These are phyloP conservation scores for Carterocephalus palaemon DNA, from an alignment of 2,888 invertebrate species.

Conservation along the genomic window DNA sequence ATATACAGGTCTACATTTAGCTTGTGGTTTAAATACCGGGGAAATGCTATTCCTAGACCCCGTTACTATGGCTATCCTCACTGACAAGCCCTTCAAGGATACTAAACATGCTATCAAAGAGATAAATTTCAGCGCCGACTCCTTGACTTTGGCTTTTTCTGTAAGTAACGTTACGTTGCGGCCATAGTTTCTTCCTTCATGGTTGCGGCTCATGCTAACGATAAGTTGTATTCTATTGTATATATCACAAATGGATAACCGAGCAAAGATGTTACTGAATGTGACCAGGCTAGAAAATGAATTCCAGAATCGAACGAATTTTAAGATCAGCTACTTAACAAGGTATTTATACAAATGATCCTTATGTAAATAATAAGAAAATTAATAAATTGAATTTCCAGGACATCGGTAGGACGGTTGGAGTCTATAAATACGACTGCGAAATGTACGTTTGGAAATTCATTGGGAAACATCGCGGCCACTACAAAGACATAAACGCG, in stretches of 20 bases:
- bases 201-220: too few relatives aligned
- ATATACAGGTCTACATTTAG: slow-evolving; percentile 72
- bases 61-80: slow-evolving; percentile 68
- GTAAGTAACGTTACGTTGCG: slow-evolving; percentile 65
- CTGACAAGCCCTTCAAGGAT: slow-evolving; percentile 64
- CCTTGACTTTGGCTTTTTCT: slow-evolving; percentile 75
- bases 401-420: slow-evolving; percentile 76
- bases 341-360: too few relatives aligned
- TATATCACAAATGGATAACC: too few relatives aligned
- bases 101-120: slow-evolving; percentile 64
- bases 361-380: too few relatives aligned
- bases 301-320: too few relatives aligned
- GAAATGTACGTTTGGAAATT: slow-evolving; percentile 66
- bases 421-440: slow-evolving; percentile 66
- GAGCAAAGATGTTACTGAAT: too few relatives aligned
- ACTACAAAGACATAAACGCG: slow-evolving; percentile 77
- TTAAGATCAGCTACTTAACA: too few relatives aligned
- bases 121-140: slow-evolving; percentile 75
- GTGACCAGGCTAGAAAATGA: too few relatives aligned
- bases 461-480: slow-evolving; percentile 80
- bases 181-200: too few relatives aligned
- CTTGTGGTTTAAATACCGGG: slow-evolving; percentile 80
- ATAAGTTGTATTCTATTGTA: too few relatives aligned
- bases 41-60: slow-evolving; percentile 80
- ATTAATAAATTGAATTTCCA: slow-evolving; percentile 39